Base-by-base conservation (phyloP, 2,888 invertebrate species). In the Leptinotarsa haldemani region DNA sequence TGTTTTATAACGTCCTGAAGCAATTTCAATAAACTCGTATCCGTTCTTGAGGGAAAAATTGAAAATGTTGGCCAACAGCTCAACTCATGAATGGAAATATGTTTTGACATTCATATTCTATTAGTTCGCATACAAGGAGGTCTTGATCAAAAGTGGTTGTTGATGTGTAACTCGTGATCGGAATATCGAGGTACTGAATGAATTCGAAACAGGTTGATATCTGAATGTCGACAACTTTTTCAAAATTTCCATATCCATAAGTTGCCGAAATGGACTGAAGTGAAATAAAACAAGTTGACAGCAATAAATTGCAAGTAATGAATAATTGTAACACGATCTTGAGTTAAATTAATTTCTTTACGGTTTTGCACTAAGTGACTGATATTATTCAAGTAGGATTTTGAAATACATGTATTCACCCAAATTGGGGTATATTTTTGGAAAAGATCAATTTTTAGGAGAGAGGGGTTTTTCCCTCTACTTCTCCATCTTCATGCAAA, bases 51-150 rank as follows among this genome's bases (percentile, higher is more conserved):
- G 50, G 47, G 20, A 67, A 72, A 72, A 61, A 63, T 61, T 30
- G 20, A 20, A 52, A 67, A 72, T 63, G 71, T 72, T 72, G 50
- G 52, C 61, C 15, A 71, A 71, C 71, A 67, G 58, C 61, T 58
- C 63, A 68, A 50, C 61, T 68, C 52, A 67, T 67, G 71, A 72
- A 72, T 72, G 71, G 50, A 68, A 72, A 70, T 61, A 61, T 46
- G 52, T 52, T 40, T 68, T 72, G 67, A 65, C 61, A 67, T 52
- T 71, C 47, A 67, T 61, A 30, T 25, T 56, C 9, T 47, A 67
- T 53, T 52, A 40, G 53, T 53, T 68, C 47, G 22, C 18, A 20
- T 50, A 30, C 70, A 70, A 70, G 68, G 68, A 68, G 65, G 65
- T 70, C 53, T 70, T 65, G 70, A 70, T 65, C 56, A 48, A 56